phyloP scores from a whole-genome alignment of 2,888 invertebrate genomes.

The Coelogynopora nodosa region DNA sequence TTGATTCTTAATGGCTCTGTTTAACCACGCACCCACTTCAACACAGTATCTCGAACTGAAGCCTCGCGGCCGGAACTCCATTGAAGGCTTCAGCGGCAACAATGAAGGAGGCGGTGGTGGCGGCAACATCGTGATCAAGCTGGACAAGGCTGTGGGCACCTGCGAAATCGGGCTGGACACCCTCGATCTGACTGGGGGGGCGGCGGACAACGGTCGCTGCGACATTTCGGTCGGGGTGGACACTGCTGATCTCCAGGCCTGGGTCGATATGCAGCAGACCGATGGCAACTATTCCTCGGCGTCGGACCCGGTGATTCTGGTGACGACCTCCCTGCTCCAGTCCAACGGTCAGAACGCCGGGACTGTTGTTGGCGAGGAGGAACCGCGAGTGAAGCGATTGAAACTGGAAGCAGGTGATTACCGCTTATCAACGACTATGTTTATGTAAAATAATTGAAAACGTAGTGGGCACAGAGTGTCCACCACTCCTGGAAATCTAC shows the following conservation, averaged over 20 bases:
- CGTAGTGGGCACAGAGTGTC: background rate
- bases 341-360: background rate
- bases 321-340: background rate
- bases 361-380: background rate
- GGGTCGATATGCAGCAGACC: background rate
- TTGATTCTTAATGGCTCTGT: background rate
- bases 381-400: constrained; percentile 10
- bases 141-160: background rate
- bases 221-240: background rate
- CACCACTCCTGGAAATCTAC: too few relatives aligned
- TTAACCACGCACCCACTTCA: too few relatives aligned
- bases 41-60: constrained; percentile 42
- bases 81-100: background rate
- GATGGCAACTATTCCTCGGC: too few relatives aligned
- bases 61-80: constrained; percentile 26
- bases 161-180: background rate
- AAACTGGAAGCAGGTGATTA: background rate
- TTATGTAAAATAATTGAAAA: background rate
- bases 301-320: background rate
- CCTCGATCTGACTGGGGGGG: background rate
- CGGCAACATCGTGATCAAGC: background rate
- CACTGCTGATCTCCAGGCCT: background rate
- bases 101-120: too few relatives aligned
- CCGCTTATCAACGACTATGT: background rate
- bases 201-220: background rate